Conservation (phyloP, 37 sponge, comb jelly and placozoan genomes). For the Sycon ciliatum region DNA sequence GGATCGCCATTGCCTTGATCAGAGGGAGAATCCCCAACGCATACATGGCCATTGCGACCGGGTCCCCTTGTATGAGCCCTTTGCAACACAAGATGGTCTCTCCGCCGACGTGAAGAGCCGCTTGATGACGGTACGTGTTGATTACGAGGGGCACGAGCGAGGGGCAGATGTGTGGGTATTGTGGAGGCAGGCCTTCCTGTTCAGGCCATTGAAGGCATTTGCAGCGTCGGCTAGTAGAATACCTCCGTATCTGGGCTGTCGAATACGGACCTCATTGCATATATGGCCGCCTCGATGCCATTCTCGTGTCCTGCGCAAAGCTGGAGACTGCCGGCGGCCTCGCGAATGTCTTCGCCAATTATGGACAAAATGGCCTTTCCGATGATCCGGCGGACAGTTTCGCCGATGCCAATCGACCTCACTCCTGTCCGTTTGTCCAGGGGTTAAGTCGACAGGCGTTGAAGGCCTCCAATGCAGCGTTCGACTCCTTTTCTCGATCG, state of each 20-base stretch:
- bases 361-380: neutral
- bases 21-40: too few species aligned
- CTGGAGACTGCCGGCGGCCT: conserved; percentile 10
- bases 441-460: too few species aligned
- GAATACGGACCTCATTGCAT: conserved; percentile 24
- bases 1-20: neutral
- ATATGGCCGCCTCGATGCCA: conserved; percentile 43
- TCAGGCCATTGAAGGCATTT: conserved; percentile 20
- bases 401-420: neutral
- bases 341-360: neutral
- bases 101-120: too few species aligned
- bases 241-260: neutral
- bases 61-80: neutral
- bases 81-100: neutral
- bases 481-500: too few species aligned
- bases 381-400: neutral
- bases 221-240: conserved; percentile 10
- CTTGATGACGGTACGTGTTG: conserved; percentile 27
- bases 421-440: neutral
- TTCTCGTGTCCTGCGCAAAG: conserved; percentile 16
- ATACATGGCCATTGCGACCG: neutral
- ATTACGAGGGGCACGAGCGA: conserved; percentile 24
- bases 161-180: conserved; percentile 24
- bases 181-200: neutral
- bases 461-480: too few species aligned